A percentile compares a stretch with the other conserved stretches of the same genome.
Evolutionary conservation across 2,113 vertebrate species (phyloP).

Genomic region (Entosphenus tridentatus): DNA sequence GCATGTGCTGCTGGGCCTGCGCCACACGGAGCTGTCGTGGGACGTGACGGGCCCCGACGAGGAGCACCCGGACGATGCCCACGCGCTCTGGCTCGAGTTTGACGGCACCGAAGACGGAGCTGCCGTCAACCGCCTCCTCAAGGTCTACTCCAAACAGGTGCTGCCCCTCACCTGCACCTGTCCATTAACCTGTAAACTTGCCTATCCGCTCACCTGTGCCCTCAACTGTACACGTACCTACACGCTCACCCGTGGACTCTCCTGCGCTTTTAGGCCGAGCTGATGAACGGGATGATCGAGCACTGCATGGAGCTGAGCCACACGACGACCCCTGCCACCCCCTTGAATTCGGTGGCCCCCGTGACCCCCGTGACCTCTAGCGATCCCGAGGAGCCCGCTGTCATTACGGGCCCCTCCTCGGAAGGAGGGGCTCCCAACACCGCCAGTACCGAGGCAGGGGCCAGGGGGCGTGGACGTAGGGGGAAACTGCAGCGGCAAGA

Average conservation of each 20-base stretch:
- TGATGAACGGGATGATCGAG: constrained; percentile 70
- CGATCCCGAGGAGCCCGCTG: too few species aligned
- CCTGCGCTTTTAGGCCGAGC: constrained; percentile 30
- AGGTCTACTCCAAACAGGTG: constrained; percentile 72
- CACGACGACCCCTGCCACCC: constrained; percentile 9
- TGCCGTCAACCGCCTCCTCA: constrained; percentile 54
- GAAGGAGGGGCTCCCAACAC: neutral
- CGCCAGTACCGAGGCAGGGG: constrained; percentile 1
- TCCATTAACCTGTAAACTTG: too few species aligned
- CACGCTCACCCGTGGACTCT: too few species aligned
- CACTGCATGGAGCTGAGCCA: constrained; percentile 55
- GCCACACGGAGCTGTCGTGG: constrained; percentile 50
- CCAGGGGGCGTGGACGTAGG: constrained; percentile 15
- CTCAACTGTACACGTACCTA: too few species aligned
- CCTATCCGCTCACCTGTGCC: too few species aligned
- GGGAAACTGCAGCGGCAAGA: constrained; percentile 39
- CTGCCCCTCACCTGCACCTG: too few species aligned
- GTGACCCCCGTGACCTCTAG: neutral
- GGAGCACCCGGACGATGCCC: constrained; percentile 28
- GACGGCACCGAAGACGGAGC: constrained; percentile 52
- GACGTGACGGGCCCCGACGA: constrained; percentile 55
- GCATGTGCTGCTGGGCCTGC: constrained; percentile 39
- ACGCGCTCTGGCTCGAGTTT: constrained; percentile 66
- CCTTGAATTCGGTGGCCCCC: fast-evolving
- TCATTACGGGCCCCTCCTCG: neutral